Percentiles rank a stretch among this genome's conserved stretches.
These are phyloP conservation scores for Drosophila kokeensis DNA, from an alignment of 2,888 invertebrate genomes.

Conservation along the genomic window DNA sequence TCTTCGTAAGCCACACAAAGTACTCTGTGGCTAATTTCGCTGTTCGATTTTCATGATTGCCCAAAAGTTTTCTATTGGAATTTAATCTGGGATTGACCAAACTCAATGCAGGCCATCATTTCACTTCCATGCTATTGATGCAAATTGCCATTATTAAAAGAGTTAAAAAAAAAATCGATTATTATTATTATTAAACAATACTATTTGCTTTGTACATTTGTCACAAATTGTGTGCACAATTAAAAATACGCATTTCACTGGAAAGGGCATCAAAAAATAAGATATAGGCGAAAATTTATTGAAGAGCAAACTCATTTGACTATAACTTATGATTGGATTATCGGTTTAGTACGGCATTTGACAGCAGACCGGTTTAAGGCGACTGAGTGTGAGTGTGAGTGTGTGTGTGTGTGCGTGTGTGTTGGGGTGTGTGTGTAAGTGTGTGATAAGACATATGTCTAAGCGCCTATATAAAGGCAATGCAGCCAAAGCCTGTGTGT, in stretches of 20 bases:
- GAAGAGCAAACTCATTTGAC: conserved; percentile 80
- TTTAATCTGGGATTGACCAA: not conserved
- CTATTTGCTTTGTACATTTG: not conserved
- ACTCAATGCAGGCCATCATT: not conserved
- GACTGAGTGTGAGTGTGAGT: conserved; percentile 11
- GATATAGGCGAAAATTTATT: conserved; percentile 71
- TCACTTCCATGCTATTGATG: not conserved
- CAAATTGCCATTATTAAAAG: not conserved
- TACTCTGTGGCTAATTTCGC: not conserved
- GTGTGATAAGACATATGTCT: conserved; percentile 77
- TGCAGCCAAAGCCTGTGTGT: conserved; percentile 37
- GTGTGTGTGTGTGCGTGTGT: conserved; percentile 26
- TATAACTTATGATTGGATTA: conserved; percentile 81
- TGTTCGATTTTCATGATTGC: not conserved
- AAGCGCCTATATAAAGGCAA: conserved; percentile 74
- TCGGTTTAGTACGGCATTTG: conserved; percentile 81
- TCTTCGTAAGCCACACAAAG: not conserved
- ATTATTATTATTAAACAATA: not conserved
- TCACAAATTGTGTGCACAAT: not conserved
- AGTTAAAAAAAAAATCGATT: not conserved
- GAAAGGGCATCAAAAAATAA: conserved; percentile 32
- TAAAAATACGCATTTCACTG: not conserved
- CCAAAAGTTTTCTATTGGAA: not conserved
- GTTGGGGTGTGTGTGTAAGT: conserved; percentile 29
- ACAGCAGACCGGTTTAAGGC: conserved; percentile 54